Percentiles rank a stretch among this genome's conserved stretches.
phyloP scores from a whole-genome alignment of 2,888 invertebrate genomes.

The Cyrtodaria siliqua region DNA sequence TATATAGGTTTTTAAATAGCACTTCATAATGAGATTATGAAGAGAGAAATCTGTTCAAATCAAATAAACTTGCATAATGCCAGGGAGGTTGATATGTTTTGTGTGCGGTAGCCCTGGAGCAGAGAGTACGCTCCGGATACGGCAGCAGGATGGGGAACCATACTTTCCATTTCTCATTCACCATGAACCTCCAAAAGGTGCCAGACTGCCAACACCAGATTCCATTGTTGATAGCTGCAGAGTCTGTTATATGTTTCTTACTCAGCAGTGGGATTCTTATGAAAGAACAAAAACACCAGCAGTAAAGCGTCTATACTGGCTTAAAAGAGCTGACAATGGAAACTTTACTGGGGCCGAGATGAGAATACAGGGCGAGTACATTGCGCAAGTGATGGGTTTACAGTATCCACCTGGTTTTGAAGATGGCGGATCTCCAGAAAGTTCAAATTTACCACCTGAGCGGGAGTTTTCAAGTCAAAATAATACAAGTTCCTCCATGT shows the following conservation, averaged over 20 bases:
- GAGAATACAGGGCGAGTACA: slow-evolving; percentile 96
- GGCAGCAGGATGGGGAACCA: slow-evolving; percentile 86
- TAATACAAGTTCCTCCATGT: slow-evolving; percentile 2
- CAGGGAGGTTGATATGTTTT: slow-evolving; percentile 81
- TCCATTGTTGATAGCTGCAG: slow-evolving; percentile 91
- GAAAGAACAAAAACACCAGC: slow-evolving; percentile 95
- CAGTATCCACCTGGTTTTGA: slow-evolving; percentile 78
- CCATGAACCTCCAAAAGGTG: slow-evolving; percentile 94
- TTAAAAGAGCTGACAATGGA: slow-evolving; percentile 96
- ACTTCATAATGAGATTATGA: no score
- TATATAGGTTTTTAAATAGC: no score
- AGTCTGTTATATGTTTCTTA: slow-evolving; percentile 94
- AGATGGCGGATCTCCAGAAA: slow-evolving; percentile 58
- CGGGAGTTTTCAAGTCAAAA: slow-evolving; percentile 35
- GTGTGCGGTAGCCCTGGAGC: slow-evolving; percentile 85
- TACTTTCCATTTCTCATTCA: slow-evolving; percentile 97
- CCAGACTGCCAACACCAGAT: slow-evolving; percentile 85
- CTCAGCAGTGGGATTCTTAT: slow-evolving; percentile 97
- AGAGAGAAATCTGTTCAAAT: no score
- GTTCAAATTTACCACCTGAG: slow-evolving; percentile 21
- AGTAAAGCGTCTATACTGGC: slow-evolving; percentile 95
- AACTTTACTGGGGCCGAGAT: slow-evolving; percentile 91
- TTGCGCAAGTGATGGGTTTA: slow-evolving; percentile 92
- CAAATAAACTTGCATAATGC: no score
- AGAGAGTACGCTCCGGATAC: slow-evolving; percentile 70